A percentile compares a stretch with the other conserved stretches of the same genome.
Conservation (phyloP, 2,113 vertebrate genomes). For the Cynoglossus semilaevis region DNA sequence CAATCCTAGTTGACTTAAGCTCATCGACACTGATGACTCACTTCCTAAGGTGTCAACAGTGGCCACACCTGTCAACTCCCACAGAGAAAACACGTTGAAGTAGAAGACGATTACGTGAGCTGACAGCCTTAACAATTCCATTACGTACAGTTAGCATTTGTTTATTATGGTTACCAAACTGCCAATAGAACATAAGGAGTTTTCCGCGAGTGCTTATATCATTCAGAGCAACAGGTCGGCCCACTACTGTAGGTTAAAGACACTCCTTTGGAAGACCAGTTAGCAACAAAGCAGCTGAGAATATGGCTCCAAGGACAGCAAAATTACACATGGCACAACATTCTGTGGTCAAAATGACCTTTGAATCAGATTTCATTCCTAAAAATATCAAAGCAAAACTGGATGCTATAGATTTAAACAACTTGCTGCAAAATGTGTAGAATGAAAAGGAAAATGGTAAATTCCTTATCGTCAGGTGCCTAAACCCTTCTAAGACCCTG, state of each 20-base stretch:
- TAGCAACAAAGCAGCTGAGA: not conserved
- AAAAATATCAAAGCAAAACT: no score
- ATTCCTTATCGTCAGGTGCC: no score
- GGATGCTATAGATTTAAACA: no score
- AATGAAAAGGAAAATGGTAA: no score
- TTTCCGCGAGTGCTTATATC: not conserved
- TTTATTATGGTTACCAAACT: constrained; percentile 42
- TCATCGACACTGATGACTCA: constrained; percentile 41
- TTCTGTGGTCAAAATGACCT: no score
- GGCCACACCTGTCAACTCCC: constrained; percentile 55
- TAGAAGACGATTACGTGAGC: constrained; percentile 19
- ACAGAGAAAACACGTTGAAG: constrained; percentile 35
- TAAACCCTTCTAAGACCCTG: no score
- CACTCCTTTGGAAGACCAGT: not conserved
- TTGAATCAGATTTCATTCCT: no score
- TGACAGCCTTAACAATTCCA: constrained; percentile 36
- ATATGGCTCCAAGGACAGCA: not conserved
- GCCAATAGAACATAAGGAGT: constrained; percentile 1
- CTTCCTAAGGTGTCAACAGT: constrained; percentile 17
- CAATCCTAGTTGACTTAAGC: constrained; percentile 1
- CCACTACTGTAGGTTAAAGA: not conserved
- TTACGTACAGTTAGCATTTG: constrained; percentile 28
- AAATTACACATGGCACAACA: not conserved
- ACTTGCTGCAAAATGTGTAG: no score
- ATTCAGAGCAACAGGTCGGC: not conserved